Base-by-base conservation (phyloP, 2,888 invertebrate species). In the Malthinus flaveolus region DNA sequence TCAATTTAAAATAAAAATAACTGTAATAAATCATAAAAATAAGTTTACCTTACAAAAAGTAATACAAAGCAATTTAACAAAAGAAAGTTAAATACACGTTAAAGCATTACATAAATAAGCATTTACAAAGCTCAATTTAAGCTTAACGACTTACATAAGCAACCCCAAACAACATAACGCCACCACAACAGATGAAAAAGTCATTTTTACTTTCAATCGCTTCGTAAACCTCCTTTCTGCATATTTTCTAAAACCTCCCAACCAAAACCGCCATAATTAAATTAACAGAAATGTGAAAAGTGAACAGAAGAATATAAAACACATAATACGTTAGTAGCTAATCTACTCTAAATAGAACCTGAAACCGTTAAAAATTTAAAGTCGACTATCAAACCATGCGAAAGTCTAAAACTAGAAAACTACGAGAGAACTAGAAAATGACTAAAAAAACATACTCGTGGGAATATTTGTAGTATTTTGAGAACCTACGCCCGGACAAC, bases 371-470 rank as follows among this genome's bases (percentile, higher is more conserved):
- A 39, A 39, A 39, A 39, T 10, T 12, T 1, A 11, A 37, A 11
- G 11, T 5, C n/a, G 37, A 37, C 37, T 8, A 11, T 5, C 10
- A 37, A 37, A 13, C 2, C 23, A 47, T 10, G 8, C 10, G 7
- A 32, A 46, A 46, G 13, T 47, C n/a, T 47, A 47, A 10, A 35
- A 32, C 7, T 33, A 32, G 10, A 42, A 32, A 13, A 42, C 42
- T 42, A 51, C 50, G 10, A 42, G 39, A n/a, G 31, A 31, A 48
- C 36, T 47, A 39, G 9, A 39, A 8, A 31, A 23, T 48, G 34
- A 23, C 31, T 33, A 37, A 47, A 50, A n/a, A 50, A 49, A 56
- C 56, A 15, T 56, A 58, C 53, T 53, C 11, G 36, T 23, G 31
- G 46, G 49, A 33, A 8, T 11, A 15, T 11, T 12, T n/a, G 54